Base-by-base conservation (phyloP, 2,888 invertebrate species). In the Neoascia interrupta region DNA sequence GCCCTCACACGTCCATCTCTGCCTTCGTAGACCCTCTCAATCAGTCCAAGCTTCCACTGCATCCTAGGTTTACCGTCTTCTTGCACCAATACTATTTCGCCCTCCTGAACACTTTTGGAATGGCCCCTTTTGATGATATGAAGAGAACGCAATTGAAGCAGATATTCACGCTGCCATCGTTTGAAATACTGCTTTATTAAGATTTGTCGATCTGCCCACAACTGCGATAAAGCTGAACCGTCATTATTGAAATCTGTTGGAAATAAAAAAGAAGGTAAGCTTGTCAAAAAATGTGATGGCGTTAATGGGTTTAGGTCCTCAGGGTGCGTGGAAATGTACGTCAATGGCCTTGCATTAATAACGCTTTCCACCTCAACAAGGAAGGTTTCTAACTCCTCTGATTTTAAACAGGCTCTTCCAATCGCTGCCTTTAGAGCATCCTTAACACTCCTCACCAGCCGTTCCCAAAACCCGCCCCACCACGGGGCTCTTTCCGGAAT, bases 261-360 rank as follows among this genome's bases (percentile, higher is more conserved):
- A 63, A 60, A 36, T 23, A 70, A 21, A 61, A 70, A 28, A 28
- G 51, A 28, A 60, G 60, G 54, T n/a, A n/a, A n/a, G 11, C 64
- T 76, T 51, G 21, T 63, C 15, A 75, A 23, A 53, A 69, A 76
- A 54, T 53, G 66, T 16, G 53, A 41, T 41, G 60, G 63, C 41
- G 69, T 37, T 28, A 70, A 31, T 16, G 64, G 58, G 53, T 70
- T 53, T 31, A 76, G 15, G 28, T 76, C 60, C 18, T 51, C 64
- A 51, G 70, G 53, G 47, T 69, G 64, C 11, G 47, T 70, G 10
- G 60, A 64, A 26, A 76, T 63, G 26, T 72, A 79, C 1, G 72
- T 72, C 6, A 79, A 26, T 6, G 79, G 72, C 6, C 74, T 60
- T 21, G 61, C 64, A 16, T 81, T 74, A 10, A 81, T 56, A 11